phyloP scores from a whole-genome alignment of 2,888 invertebrate species.

The Eledona agricola region DNA sequence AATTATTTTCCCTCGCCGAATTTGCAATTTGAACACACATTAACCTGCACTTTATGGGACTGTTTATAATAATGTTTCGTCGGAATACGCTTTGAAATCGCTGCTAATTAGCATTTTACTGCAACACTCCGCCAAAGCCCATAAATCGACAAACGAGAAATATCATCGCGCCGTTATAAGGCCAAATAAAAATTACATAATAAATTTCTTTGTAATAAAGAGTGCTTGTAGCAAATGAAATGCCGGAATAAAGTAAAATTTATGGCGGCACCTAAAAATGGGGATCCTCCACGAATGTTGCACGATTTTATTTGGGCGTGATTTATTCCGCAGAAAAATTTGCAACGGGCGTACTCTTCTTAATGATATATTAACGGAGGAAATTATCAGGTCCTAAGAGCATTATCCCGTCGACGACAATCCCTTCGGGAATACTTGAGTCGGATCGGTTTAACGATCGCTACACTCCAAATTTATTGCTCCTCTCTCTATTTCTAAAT shows the following conservation, averaged over 20 bases:
- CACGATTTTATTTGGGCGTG: constrained; percentile 9
- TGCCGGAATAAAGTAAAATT: constrained; percentile 21
- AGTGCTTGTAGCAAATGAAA: constrained; percentile 25
- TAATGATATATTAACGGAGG: constrained; percentile 21
- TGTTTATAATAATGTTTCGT: too few relatives aligned
- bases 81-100: too few relatives aligned
- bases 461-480: constrained; percentile 3
- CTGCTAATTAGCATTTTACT: too few relatives aligned
- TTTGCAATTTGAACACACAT: too few relatives aligned
- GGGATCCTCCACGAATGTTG: constrained; percentile 12
- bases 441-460: constrained; percentile 22
- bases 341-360: neutral
- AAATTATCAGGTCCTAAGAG: constrained; percentile 28
- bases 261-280: constrained; percentile 18
- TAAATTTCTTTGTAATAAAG: constrained; percentile 24
- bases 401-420: constrained; percentile 22
- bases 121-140: too few relatives aligned
- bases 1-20: too few relatives aligned
- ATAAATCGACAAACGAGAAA: constrained; percentile 2
- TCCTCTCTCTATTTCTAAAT: too few relatives aligned
- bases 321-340: constrained; percentile 3
- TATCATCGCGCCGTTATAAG: constrained; percentile 3
- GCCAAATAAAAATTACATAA: constrained; percentile 4
- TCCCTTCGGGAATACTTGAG: constrained; percentile 21
- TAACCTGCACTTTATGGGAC: too few relatives aligned